Base-by-base conservation (phyloP, 2,113 vertebrate species). In the Puntigrus tetrazona region DNA sequence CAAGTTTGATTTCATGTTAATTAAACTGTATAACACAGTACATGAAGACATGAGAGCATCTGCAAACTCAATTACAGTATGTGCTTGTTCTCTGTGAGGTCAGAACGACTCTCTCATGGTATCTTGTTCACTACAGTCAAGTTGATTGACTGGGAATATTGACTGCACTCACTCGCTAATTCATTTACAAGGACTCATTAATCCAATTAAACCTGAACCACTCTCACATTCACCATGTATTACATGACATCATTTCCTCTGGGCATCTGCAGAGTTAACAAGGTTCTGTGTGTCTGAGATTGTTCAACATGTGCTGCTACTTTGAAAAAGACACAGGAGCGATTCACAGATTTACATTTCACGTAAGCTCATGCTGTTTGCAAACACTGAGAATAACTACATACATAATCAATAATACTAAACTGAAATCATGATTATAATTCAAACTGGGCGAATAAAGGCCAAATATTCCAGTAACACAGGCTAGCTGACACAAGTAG, bases 151-250 rank as follows among this genome's bases (percentile, higher is more conserved):
- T 31, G 22, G 14, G 43, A 57, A 72, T 70, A 79, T 84, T 81
- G 81, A 88, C 65, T 81, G 22, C 11, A 77, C 79, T 72, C 63
- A 86, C 65, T 72, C 52, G 77, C 81, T 84, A 82, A 84, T 34
- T 82, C 50, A 25, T 78, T 86, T 82, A 82, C 63, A 72, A 69
- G 50, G 36, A 18, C 78, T 61, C 29, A 82, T 84, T 79, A 78
- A 84, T 86, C 73, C 18, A 47, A 78, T 81, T 76, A 73, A 29
- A 67, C 18, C 13, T 61, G 41, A 63, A 16, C 41, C 67, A 67
- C 18, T 25, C 29, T 77, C 43, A 61, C 45, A 73, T 72, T 52
- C 52, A 82, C 84, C 38, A 50, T n/a, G 3, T 11, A 25, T 22
- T 52, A 45, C 67, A 84, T 78, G 57, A 73, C 45, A 73, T 82